Conservation (phyloP, 2,797 vertebrate species). For the Borostomias antarcticus region DNA sequence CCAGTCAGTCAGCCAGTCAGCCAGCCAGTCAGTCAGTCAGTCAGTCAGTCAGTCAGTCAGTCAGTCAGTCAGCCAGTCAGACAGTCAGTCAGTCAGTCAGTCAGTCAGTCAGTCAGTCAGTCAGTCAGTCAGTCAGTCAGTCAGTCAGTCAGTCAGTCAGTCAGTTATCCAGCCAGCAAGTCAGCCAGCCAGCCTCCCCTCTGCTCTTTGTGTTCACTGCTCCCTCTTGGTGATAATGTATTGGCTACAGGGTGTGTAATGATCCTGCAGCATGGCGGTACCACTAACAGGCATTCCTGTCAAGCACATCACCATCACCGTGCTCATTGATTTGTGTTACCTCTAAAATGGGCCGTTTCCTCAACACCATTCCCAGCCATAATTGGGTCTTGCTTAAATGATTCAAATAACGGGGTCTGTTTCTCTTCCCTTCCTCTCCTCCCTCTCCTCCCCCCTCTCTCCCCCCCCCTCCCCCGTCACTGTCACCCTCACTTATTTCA, state of each 20-base stretch:
- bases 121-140: constrained; percentile 29
- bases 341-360: constrained; percentile 87
- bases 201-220: constrained; percentile 79
- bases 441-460: constrained; percentile 19
- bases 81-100: no score
- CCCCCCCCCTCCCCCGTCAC: constrained; percentile 55
- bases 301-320: constrained; percentile 89
- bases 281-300: constrained; percentile 91
- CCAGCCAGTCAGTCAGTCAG: constrained; percentile 10
- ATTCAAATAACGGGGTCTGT: constrained; percentile 87
- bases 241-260: constrained; percentile 88
- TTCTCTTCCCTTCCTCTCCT: constrained; percentile 42
- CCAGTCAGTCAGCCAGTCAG: no score
- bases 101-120: no score
- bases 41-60: no score
- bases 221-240: constrained; percentile 80
- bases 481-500: constrained; percentile 84
- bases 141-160: constrained; percentile 31
- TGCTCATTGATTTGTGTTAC: constrained; percentile 95
- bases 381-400: constrained; percentile 96
- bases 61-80: no score
- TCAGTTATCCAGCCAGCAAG: no score
- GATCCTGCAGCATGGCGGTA: constrained; percentile 85
- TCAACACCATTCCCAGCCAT: constrained; percentile 85
- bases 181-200: constrained; percentile 54